These are phyloP conservation scores for Callosobruchus maculatus DNA, from an alignment of 2,888 invertebrate species.

Conservation along the genomic window DNA sequence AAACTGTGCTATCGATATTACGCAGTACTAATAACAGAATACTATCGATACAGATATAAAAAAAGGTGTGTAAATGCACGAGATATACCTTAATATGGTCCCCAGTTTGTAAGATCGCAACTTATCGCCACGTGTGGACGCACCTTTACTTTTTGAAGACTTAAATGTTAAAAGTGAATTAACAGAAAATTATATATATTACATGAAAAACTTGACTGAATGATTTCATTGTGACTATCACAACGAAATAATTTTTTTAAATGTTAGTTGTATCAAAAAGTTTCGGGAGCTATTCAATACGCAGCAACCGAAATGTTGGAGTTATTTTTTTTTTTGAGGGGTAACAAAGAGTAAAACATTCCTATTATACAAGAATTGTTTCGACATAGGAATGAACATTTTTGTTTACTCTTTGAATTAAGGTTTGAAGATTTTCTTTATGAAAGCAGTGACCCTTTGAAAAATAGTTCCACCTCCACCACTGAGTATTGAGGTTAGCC, in stretches of 20 bases:
- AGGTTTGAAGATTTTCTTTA: no score
- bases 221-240: slow-evolving; percentile 18
- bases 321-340: background rate
- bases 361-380: no score
- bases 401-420: no score
- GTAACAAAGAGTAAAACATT: background rate
- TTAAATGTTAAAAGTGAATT: background rate
- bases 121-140: background rate
- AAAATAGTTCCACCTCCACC: background rate
- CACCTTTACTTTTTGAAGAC: background rate
- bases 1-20: slow-evolving; percentile 4
- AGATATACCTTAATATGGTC: background rate
- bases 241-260: slow-evolving; percentile 18
- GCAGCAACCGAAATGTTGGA: background rate
- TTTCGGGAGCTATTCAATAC: background rate
- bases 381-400: no score
- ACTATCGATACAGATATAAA: background rate
- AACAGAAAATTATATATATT: background rate
- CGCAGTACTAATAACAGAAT: background rate
- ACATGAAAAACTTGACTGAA: slow-evolving; percentile 14
- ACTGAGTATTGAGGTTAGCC: background rate
- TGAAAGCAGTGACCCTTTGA: background rate
- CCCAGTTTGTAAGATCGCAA: background rate
- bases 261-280: background rate
- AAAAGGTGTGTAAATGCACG: background rate